Evolutionary conservation across 2,113 vertebrate species (phyloP).

Genomic region (Gallinago media): DNA sequence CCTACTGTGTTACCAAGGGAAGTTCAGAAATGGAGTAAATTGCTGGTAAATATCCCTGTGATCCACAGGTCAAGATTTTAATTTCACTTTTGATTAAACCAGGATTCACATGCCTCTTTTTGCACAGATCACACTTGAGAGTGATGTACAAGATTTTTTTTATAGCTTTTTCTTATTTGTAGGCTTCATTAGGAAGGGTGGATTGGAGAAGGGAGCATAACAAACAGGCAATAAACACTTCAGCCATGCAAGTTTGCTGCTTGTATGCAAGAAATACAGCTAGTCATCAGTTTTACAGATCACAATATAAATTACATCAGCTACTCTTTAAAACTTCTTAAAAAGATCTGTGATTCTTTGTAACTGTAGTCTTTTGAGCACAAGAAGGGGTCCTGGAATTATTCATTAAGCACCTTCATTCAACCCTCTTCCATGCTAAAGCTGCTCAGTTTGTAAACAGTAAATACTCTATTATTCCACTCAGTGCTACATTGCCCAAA

Average conservation of each 20-base stretch:
- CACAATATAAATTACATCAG: not conserved
- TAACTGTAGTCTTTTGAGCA: not conserved
- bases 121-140: not conserved
- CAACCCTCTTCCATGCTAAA: not conserved
- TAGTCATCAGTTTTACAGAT: not conserved
- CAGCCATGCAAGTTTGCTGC: not conserved
- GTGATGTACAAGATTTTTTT: not conserved
- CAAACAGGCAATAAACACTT: not conserved
- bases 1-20: not conserved
- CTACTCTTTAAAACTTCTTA: not conserved
- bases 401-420: not conserved
- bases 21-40: not conserved
- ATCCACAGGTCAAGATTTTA: not conserved
- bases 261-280: not conserved
- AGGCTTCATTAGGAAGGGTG: not conserved
- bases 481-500: not conserved
- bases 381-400: not conserved
- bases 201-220: not conserved
- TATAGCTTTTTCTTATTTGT: not conserved
- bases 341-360: not conserved
- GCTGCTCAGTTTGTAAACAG: not conserved
- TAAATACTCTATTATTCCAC: not conserved
- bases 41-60: not conserved
- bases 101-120: not conserved
- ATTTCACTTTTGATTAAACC: not conserved